Conservation (phyloP, 2,797 vertebrate species). For the Meda fulgida region DNA sequence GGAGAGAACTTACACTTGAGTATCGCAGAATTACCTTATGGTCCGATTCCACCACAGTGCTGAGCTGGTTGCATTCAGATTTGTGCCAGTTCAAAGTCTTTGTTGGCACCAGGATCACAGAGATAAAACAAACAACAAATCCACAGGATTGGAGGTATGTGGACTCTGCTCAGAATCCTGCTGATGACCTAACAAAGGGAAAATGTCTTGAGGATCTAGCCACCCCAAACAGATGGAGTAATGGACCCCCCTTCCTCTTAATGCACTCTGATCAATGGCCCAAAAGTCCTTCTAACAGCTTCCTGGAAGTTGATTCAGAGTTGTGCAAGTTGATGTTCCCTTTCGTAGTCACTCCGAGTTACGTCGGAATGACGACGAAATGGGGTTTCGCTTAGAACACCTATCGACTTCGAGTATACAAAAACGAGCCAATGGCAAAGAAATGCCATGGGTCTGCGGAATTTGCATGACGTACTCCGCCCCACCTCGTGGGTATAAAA, state of each 20-base stretch:
- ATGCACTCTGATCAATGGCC: background rate
- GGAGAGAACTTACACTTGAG: background rate
- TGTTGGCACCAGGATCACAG: background rate
- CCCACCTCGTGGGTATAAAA: no score
- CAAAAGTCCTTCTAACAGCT: background rate
- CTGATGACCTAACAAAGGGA: background rate
- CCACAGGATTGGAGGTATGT: background rate
- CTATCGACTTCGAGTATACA: no score
- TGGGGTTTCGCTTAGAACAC: no score
- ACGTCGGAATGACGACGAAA: no score
- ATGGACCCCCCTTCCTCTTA: background rate
- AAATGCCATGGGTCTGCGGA: no score
- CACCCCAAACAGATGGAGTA: background rate
- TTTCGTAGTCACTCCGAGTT: no score
- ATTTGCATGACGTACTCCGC: no score
- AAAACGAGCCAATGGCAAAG: no score
- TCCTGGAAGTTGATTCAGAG: background rate
- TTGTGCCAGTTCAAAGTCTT: background rate
- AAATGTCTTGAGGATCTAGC: background rate
- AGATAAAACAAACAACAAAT: background rate
- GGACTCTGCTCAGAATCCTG: background rate
- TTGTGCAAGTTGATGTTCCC: background rate
- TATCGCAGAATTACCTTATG: background rate
- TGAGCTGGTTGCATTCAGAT: background rate
- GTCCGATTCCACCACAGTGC: background rate